These are phyloP conservation scores for Galbula dea DNA, from an alignment of 2,113 vertebrate species.

Conservation along the genomic window DNA sequence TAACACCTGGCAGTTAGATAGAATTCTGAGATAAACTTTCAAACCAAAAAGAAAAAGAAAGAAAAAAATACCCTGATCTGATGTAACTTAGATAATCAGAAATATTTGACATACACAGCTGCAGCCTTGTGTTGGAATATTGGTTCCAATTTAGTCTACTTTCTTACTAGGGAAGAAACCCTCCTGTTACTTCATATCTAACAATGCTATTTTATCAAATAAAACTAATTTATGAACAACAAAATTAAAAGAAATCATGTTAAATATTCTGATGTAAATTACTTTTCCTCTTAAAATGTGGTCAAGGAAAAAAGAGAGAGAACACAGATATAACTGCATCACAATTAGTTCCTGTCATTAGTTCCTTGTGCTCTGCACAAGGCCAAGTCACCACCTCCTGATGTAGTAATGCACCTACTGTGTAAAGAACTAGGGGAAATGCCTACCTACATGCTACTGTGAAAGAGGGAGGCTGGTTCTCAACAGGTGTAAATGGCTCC, in stretches of 20 bases:
- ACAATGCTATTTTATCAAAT: neutral
- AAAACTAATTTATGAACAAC: neutral
- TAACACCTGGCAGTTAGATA: neutral
- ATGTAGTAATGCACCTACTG: neutral
- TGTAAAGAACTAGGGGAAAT: neutral
- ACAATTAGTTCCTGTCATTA: neutral
- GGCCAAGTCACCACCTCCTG: neutral
- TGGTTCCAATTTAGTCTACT: neutral
- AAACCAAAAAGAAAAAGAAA: neutral
- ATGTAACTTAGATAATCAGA: neutral
- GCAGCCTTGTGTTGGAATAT: neutral
- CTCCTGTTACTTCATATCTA: neutral
- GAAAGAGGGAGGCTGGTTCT: neutral
- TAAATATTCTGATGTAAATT: neutral
- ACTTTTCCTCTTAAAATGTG: neutral
- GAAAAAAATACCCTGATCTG: neutral
- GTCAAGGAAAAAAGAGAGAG: neutral
- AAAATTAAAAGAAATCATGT: neutral
- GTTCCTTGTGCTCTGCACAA: too few relatives aligned
- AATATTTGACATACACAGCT: neutral
- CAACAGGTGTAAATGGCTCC: neutral
- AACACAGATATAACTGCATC: neutral
- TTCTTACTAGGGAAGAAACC: neutral
- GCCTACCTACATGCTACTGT: accelerated
- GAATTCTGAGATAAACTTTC: neutral